Evolutionary conservation across 2,888 invertebrate species (phyloP), one percentile per base, ranked within the genome.

Genomic region (Drosophila phalerata): DNA sequence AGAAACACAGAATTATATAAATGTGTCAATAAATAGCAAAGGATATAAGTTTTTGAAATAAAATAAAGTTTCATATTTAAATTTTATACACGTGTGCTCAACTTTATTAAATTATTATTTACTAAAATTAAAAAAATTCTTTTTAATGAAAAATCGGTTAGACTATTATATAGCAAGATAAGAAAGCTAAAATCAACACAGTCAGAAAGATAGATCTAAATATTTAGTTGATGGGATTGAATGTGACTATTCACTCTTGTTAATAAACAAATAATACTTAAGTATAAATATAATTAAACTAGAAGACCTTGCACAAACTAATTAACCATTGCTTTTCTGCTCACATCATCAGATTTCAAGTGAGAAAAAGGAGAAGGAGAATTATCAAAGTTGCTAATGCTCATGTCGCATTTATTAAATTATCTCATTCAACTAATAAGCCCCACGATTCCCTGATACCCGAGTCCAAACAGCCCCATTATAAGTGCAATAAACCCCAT

Each of bases 371-470:
- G 15, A 9, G 15, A 15, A 15, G 15, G 15, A 15, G 8, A 5
- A 8, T 30, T 30, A 48, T 48, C 15, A 49, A 22, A 51, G 37
- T 52, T 38, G 9, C 30, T 30, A 30, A 53, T 55, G 19, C 10
- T 55, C 30, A 32, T 34, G 34, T 56, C 45, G 22, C 25, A 45
- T 45, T 34, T 34, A 43, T 32, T n/a, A 45, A 56, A 56, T 56
- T 43, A 43, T 15, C 43, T 22, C 43, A 56, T 45, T 56, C n/a
- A 32, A 32, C 55, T 43, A 55, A 55, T 55, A 40, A 52, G 38
- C 5, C 25, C n/a, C n/a, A n/a, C n/a, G n/a, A n/a, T n/a, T n/a
- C n/a, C 15, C 22, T 40, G 22, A 8, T 32, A 43, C 15, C 43
- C 55, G 19, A 42, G 30, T 42, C 53, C 30, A 42, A 53, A 32